These are phyloP conservation scores for Pecten maximus DNA, from an alignment of 2,888 invertebrate genomes.

Conservation along the genomic window DNA sequence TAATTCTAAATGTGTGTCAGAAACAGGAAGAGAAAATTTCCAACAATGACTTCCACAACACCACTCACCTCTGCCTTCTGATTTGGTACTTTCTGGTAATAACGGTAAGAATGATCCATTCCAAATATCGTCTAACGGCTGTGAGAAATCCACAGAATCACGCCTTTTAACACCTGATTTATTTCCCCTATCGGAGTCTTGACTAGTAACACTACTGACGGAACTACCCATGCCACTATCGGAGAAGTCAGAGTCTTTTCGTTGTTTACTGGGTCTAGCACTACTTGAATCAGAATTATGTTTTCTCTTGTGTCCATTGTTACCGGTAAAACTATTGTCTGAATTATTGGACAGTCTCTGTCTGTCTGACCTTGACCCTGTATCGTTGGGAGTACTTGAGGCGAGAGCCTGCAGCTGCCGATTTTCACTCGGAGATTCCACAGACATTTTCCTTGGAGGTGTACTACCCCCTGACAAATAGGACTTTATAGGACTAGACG, in stretches of 20 bases:
- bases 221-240: constrained; percentile 52
- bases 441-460: constrained; percentile 48
- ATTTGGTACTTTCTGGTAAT: constrained; percentile 60
- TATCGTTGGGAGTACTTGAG: background rate
- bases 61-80: constrained; percentile 61
- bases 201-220: constrained; percentile 47
- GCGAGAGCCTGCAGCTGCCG: constrained; percentile 19
- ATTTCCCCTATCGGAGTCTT: constrained; percentile 33
- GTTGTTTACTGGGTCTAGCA: constrained; percentile 40
- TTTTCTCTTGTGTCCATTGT: constrained; percentile 48
- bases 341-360: background rate
- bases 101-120: constrained; percentile 59
- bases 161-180: constrained; percentile 14
- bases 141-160: constrained; percentile 48
- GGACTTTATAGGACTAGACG: constrained; percentile 53
- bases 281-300: constrained; percentile 44
- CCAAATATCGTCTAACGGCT: constrained; percentile 65
- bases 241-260: constrained; percentile 48
- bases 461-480: constrained; percentile 54
- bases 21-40: background rate
- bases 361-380: constrained; percentile 24
- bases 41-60: background rate
- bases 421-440: constrained; percentile 18
- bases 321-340: constrained; percentile 22
- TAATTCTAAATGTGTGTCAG: background rate